Evolutionary conservation across 2,888 invertebrate species (phyloP).

Genomic region (Sminthurides aquaticus): DNA sequence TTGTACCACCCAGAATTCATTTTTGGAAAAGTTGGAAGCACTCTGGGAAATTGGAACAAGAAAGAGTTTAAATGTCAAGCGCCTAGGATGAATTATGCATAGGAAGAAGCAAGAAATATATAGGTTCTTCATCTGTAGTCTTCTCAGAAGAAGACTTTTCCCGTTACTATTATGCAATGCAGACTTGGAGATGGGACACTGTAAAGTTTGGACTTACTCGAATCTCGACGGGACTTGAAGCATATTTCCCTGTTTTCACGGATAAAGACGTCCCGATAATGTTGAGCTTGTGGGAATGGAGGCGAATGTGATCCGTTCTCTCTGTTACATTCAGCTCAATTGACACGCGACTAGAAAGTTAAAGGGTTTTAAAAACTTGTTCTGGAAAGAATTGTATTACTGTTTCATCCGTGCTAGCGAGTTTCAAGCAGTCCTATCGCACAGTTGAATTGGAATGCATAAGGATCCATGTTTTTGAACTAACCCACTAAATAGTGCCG

Average conservation of each 20-base stretch:
- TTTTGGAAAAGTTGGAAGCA: constrained; percentile 46
- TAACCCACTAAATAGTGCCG: constrained; percentile 54
- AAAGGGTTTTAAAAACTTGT: background rate
- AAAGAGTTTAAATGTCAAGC: background rate
- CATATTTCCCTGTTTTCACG: background rate
- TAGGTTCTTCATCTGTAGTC: too few relatives aligned
- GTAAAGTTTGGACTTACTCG: too few relatives aligned
- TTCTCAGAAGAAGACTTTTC: too few relatives aligned
- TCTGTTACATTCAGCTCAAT: constrained; percentile 44
- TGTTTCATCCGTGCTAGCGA: too few relatives aligned
- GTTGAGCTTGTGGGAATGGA: constrained; percentile 47
- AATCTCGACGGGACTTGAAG: background rate
- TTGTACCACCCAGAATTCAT: constrained; percentile 50
- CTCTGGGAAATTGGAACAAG: constrained; percentile 29
- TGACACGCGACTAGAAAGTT: constrained; percentile 24
- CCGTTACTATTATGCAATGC: too few relatives aligned
- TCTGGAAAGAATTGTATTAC: too few relatives aligned
- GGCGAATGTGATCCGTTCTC: constrained; percentile 46
- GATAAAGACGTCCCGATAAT: constrained; percentile 44
- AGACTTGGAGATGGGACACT: too few relatives aligned
- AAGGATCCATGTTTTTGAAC: too few relatives aligned
- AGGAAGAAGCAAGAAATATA: too few relatives aligned
- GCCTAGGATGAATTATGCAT: background rate
- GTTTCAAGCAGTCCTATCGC: too few relatives aligned
- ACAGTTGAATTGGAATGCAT: too few relatives aligned